These are phyloP conservation scores for Bubo scandiacus DNA, from an alignment of 2,113 vertebrate genomes.

Conservation along the genomic window DNA sequence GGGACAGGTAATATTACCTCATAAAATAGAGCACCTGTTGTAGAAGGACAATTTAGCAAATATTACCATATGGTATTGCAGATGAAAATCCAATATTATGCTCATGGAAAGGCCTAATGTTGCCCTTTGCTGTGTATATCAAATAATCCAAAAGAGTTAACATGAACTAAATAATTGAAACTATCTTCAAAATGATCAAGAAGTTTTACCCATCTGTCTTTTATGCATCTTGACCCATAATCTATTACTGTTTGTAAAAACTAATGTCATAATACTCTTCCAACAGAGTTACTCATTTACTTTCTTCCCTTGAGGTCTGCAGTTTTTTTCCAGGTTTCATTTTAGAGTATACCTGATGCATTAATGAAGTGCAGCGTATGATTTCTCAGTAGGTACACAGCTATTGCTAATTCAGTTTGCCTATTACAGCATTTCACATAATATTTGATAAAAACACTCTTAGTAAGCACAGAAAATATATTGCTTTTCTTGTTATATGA, in stretches of 20 bases:
- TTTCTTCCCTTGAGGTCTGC: neutral
- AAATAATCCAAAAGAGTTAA: neutral
- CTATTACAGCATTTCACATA: neutral
- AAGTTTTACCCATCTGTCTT: neutral
- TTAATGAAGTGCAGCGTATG: neutral
- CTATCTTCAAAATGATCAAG: neutral
- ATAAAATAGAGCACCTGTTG: neutral
- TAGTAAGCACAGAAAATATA: neutral
- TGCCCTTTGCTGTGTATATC: neutral
- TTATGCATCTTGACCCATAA: neutral
- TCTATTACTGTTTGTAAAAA: neutral
- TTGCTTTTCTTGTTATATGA: neutral
- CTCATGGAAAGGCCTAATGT: neutral
- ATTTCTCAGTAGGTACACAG: neutral
- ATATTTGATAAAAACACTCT: neutral
- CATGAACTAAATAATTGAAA: neutral
- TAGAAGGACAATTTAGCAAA: neutral
- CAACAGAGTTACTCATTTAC: conserved; percentile 27
- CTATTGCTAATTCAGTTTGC: neutral
- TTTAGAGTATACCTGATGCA: neutral
- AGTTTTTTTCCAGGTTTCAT: neutral
- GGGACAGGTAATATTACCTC: neutral
- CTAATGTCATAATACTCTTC: neutral
- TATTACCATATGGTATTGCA: neutral
- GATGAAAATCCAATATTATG: neutral